phyloP scores from a whole-genome alignment of 1,140 invertebrate species.

The Diploscapter pachys region DNA sequence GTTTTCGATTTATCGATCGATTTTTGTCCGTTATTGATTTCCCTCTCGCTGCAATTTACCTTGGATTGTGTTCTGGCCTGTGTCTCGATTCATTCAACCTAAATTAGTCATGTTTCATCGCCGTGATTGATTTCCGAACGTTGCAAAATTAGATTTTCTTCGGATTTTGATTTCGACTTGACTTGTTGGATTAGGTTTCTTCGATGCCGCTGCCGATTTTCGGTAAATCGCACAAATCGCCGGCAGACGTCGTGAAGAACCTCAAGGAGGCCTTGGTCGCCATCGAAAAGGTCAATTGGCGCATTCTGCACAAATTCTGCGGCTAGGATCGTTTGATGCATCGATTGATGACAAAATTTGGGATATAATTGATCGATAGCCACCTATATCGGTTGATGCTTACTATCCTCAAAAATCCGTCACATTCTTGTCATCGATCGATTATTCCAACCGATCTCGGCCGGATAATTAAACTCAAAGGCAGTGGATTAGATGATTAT shows the following conservation, averaged over 20 bases:
- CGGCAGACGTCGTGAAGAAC: slow-evolving; percentile 85
- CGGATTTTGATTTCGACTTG: no score
- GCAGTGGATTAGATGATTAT: not conserved
- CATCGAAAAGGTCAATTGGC: slow-evolving; percentile 69
- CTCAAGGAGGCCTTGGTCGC: slow-evolving; percentile 86
- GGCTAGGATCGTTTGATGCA: slow-evolving; percentile 1
- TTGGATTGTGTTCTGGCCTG: no score
- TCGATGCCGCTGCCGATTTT: slow-evolving; percentile 75
- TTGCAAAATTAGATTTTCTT: no score
- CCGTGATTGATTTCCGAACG: no score
- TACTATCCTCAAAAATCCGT: not conserved
- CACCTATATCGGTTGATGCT: not conserved
- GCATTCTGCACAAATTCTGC: not conserved
- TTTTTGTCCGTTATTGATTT: no score
- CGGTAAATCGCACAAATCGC: slow-evolving; percentile 93
- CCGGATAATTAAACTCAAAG: not conserved
- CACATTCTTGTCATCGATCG: not conserved
- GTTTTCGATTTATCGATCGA: no score
- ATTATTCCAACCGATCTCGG: not conserved
- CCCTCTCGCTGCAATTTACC: no score
- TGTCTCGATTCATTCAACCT: no score
- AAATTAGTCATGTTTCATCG: no score
- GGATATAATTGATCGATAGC: not conserved
- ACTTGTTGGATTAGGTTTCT: no score
- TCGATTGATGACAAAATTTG: not conserved